These are phyloP conservation scores for Heteropelma amictum DNA, from an alignment of 2,888 invertebrate genomes.

Conservation along the genomic window DNA sequence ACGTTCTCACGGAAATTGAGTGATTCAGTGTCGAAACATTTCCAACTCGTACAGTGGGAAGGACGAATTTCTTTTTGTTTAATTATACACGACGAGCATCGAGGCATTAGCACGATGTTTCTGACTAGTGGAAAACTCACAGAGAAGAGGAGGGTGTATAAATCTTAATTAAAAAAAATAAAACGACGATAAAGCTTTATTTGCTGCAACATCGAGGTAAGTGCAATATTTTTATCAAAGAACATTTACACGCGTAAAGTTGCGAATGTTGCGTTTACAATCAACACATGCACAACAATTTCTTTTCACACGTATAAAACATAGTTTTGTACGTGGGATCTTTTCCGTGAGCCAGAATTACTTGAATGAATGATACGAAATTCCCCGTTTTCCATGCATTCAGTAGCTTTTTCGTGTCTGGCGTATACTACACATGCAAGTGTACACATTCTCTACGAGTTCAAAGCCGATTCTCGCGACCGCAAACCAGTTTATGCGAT, in stretches of 20 bases:
- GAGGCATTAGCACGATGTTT: constrained; percentile 56
- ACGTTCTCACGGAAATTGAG: constrained; percentile 59
- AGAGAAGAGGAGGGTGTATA: constrained; percentile 45
- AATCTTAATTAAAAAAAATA: constrained; percentile 52
- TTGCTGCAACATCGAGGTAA: neutral
- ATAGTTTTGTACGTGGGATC: constrained; percentile 46
- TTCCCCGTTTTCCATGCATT: constrained; percentile 44
- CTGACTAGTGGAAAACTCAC: constrained; percentile 44
- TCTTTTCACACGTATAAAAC: neutral
- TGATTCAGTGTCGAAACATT: constrained; percentile 68
- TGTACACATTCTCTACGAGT: neutral
- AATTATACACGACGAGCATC: constrained; percentile 12
- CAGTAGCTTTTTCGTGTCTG: constrained; percentile 29
- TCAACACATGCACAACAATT: neutral
- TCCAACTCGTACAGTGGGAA: constrained; percentile 38
- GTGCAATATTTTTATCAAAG: neutral
- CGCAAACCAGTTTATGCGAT: constrained; percentile 54
- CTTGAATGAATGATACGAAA: constrained; percentile 48
- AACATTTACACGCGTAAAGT: too few species aligned
- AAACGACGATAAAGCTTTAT: constrained; percentile 14
- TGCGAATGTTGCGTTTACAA: too few species aligned
- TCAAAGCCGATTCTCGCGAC: constrained; percentile 36
- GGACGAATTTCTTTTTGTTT: constrained; percentile 34
- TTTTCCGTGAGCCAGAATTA: constrained; percentile 34
- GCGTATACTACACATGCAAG: constrained; percentile 21